A percentile compares a stretch with the other conserved stretches of the same genome.
Evolutionary conservation across 2,888 invertebrate species (phyloP).

Genomic region (Horisme vitalbata): DNA sequence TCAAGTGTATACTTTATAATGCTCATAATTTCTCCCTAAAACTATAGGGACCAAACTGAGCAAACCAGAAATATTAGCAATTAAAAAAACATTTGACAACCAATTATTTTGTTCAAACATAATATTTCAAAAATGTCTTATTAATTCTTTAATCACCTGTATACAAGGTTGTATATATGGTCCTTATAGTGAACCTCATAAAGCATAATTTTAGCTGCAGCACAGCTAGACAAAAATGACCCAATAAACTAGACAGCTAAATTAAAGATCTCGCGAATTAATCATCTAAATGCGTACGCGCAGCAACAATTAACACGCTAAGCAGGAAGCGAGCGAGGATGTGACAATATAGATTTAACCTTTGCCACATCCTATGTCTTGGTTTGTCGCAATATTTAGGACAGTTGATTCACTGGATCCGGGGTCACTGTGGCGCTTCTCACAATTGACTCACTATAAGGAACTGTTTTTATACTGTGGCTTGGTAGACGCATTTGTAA

Average conservation of each 20-base stretch:
- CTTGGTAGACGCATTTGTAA: slow-evolving; percentile 28
- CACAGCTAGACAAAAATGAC: background rate
- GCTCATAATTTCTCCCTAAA: too few relatives aligned
- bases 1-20: too few relatives aligned
- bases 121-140: too few relatives aligned
- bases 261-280: slow-evolving; percentile 35
- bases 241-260: slow-evolving; percentile 3
- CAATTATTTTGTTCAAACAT: too few relatives aligned
- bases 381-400: slow-evolving; percentile 56
- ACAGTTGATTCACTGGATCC: slow-evolving; percentile 51
- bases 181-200: too few relatives aligned
- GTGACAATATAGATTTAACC: slow-evolving; percentile 79
- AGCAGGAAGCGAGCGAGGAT: slow-evolving; percentile 77
- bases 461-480: slow-evolving; percentile 27
- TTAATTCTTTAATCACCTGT: too few relatives aligned
- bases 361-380: slow-evolving; percentile 77
- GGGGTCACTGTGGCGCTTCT: slow-evolving; percentile 31
- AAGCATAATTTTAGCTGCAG: too few relatives aligned
- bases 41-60: too few relatives aligned
- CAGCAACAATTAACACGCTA: slow-evolving; percentile 67
- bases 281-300: slow-evolving; percentile 48
- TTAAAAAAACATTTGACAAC: too few relatives aligned
- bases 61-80: too few relatives aligned
- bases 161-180: too few relatives aligned
- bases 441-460: slow-evolving; percentile 1